Evolutionary conservation across 2,797 vertebrate species (phyloP), one percentile per base, ranked within the genome.

Genomic region (Schizothorax lantsangensis): DNA sequence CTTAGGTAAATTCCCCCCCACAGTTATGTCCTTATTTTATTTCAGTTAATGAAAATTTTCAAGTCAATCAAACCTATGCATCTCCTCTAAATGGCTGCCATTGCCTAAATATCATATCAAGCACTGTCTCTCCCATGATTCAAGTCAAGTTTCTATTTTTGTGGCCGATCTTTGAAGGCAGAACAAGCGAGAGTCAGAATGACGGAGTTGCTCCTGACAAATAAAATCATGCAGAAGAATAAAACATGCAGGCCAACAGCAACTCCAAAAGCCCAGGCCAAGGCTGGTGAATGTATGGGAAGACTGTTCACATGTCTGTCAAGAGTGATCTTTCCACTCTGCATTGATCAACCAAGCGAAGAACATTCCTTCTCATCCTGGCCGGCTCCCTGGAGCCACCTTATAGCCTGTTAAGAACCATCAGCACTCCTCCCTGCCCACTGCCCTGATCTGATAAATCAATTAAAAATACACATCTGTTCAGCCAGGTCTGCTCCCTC

Each of bases 331-430:
- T 90, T 81, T 91, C 86, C 88, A 87, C 90, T 92, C 68, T 40
- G 52, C 91, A 95, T 95, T 87, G 92, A 94, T 93, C 90, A 82
- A 81, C 91, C 91, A 89, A 92, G 91, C 59, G 84, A 89, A 85
- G 87, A 88, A 88, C 90, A 90, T 88, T 91, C 83, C 80, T 93
- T 45, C 64, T 87, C 91, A 92, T 89, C 90, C 90, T 91, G 54
- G 36, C 64, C 47, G n/a, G 79, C 93, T 96, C 95, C 91, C 92
- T 85, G 79, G 91, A 92, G 92, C 93, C 89, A 79, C 83, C 88
- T 96, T 95, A 92, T 81, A 90, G 71, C 92, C 91, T 93, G 93
- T 95, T 93, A 95, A 93, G 21, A 79, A 94, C 94, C 90, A 95
- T 96, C 93, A 95, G 86, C 77, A 85, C 93, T 94, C 93, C 93